Conservation (phyloP, 2,797 vertebrate genomes). For the Nannoperca obscura region DNA sequence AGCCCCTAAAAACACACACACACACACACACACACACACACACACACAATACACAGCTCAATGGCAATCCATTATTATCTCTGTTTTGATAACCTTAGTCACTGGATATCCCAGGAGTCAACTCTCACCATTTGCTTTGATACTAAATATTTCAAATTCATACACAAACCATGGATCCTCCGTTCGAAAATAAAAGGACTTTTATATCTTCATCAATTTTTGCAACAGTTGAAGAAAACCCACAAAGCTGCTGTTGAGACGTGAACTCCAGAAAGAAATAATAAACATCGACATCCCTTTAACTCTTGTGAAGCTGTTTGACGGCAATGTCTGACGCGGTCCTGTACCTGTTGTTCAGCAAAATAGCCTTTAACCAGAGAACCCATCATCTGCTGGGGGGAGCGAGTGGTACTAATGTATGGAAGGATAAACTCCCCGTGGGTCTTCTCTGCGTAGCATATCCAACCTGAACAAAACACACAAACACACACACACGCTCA, state of each 20-base stretch:
- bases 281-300: not conserved
- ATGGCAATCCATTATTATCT: not conserved
- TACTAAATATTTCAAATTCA: not conserved
- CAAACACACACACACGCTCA: not conserved
- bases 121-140: not conserved
- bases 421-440: conserved; percentile 93
- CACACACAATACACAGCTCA: conserved; percentile 41
- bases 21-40: conserved; percentile 4
- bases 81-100: not conserved
- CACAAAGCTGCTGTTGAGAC: not conserved
- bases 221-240: not conserved
- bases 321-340: not conserved
- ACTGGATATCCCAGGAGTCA: not conserved
- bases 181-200: not conserved
- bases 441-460: conserved; percentile 98
- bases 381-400: conserved; percentile 98
- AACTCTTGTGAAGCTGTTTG: not conserved
- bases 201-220: not conserved
- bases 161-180: not conserved
- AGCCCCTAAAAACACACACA: conserved; percentile 81
- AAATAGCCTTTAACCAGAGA: conserved; percentile 93
- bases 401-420: conserved; percentile 92
- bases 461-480: conserved; percentile 89
- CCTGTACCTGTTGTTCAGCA: conserved; percentile 88
- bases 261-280: not conserved